Conservation (phyloP, 2,797 vertebrate genomes). For the Epinephelus coioides region DNA sequence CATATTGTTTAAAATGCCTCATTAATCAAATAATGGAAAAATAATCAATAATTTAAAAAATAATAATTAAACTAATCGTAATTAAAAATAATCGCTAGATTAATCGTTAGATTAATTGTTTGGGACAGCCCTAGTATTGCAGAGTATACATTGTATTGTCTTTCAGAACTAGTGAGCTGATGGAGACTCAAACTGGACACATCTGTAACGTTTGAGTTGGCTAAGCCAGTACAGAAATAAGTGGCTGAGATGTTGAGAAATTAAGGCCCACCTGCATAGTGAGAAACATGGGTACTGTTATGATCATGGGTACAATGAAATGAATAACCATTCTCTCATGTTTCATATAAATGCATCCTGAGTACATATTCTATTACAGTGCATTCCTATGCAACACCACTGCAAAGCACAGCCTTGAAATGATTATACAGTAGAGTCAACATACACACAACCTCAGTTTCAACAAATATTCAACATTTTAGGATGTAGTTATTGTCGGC, state of each 20-base stretch:
- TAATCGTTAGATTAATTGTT: too few species aligned
- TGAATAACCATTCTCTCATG: too few species aligned
- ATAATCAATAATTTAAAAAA: too few species aligned
- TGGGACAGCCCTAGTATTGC: too few species aligned
- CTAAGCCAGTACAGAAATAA: not conserved
- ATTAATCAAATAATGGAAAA: too few species aligned
- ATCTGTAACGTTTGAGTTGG: not conserved
- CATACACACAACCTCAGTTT: not conserved
- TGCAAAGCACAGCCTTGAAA: not conserved
- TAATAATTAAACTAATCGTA: too few species aligned
- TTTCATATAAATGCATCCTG: too few species aligned
- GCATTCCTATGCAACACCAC: not conserved
- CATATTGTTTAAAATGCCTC: too few species aligned
- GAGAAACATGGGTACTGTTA: not conserved
- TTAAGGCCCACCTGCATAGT: not conserved
- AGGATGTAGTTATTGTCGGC: not conserved
- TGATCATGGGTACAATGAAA: not conserved
- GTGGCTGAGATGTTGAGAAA: not conserved
- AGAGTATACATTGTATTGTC: not conserved
- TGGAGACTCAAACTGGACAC: too few species aligned
- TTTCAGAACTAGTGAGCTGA: too few species aligned
- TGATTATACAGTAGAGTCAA: not conserved
- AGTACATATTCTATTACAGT: too few species aligned
- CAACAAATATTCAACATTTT: not conserved
- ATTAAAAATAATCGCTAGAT: too few species aligned